These are phyloP conservation scores for Empidonax traillii DNA, from an alignment of 2,113 vertebrate species.

Conservation along the genomic window DNA sequence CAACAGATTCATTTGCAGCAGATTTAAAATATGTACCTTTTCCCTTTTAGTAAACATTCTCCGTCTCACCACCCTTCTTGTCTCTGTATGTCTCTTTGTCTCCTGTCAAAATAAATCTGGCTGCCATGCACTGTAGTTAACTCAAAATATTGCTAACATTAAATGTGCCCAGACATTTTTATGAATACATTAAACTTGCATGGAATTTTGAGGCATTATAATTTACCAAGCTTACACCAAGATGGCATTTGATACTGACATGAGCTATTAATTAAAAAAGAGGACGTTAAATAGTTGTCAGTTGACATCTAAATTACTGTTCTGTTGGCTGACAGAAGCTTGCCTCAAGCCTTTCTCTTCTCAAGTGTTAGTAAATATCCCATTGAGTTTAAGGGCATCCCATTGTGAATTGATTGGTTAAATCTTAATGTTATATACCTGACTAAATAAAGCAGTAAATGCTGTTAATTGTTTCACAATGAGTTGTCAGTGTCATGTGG, in stretches of 20 bases:
- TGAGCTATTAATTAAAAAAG: conserved; percentile 61
- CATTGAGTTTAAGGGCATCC: not conserved
- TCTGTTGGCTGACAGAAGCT: conserved; percentile 33
- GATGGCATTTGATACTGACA: conserved; percentile 56
- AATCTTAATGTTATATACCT: not conserved
- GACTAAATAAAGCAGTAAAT: not conserved
- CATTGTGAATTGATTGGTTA: not conserved
- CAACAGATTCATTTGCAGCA: not conserved
- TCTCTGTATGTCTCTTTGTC: not conserved
- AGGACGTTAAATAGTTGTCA: conserved; percentile 50
- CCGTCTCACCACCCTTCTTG: not conserved
- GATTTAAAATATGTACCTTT: not conserved
- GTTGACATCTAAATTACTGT: conserved; percentile 35
- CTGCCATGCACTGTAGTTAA: conserved; percentile 55
- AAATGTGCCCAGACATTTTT: conserved; percentile 65
- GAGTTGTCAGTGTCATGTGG: not conserved
- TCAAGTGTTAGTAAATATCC: conserved; percentile 39
- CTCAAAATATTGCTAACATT: conserved; percentile 65
- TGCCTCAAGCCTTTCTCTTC: conserved; percentile 21
- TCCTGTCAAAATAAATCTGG: conserved; percentile 64
- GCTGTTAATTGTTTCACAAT: not conserved
- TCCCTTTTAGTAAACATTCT: not conserved
- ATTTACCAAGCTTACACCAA: conserved; percentile 63
- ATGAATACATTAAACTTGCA: conserved; percentile 69
- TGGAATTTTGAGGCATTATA: conserved; percentile 57